Base-by-base conservation (phyloP, 2,888 invertebrate genomes). In the Prostheceraeus crozeri region DNA sequence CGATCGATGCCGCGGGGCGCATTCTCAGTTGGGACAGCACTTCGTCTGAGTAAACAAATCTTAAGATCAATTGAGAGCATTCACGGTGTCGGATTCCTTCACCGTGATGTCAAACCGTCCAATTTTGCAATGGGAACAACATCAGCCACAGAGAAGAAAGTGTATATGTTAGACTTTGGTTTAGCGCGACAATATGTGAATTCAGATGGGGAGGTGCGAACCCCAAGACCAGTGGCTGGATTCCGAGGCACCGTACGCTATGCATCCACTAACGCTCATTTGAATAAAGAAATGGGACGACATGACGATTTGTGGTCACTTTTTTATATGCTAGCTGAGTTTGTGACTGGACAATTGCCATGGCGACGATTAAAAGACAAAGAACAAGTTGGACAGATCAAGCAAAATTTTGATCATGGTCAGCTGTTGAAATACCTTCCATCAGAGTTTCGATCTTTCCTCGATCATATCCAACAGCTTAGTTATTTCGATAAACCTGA, bases 241-340 rank as follows among this genome's bases (percentile, higher is more conserved):
- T 99, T 99, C 76, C 82, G 98, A 68, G 81, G 82, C 33, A 98
- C 98, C 21, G 98, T 99, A 21, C 84, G 98, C 35, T 99, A 98
- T 79, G 98, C 98, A 59, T 94, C 96, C 19, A 87, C 98, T 61
- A 98, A 98, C 81, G 98, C 98, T 35, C 98, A 99, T 79, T 89
- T 91, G 72, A 99, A 98, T 80, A 83, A 90, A 80, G 98, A 98
- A 80, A 98, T 98, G 96, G 98, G 98, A 1, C 82, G 98, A 1
- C 96, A 98, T 74, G 98, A 99, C 77, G 98, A 99, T 77, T 82
- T 98, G 4, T 96, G 94, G 94, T 96, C 94, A 0, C 79, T 98
- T 10, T 98, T 98, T 80, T 99, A 99, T 79, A 98, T 98, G 94
- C 82, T 99, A 61, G 93, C 94, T 6, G 98, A 99, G 78, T 99